phyloP scores from a whole-genome alignment of 2,113 vertebrate species.

The Aythya baeri region DNA sequence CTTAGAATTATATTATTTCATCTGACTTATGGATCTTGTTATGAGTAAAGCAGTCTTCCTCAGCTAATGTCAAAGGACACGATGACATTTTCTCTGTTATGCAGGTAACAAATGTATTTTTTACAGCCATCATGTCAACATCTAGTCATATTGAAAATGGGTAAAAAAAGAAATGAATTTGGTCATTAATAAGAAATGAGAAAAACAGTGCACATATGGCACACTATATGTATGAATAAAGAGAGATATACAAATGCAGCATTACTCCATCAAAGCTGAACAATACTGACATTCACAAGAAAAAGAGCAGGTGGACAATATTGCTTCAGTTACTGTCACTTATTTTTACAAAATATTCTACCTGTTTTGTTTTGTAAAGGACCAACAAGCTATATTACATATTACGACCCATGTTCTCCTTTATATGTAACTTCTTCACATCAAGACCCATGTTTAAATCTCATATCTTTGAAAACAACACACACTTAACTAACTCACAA shows the following conservation, averaged over 20 bases:
- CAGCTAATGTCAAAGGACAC: neutral
- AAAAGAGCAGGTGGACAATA: neutral
- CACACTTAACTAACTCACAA: constrained; percentile 2
- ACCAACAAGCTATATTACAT: neutral
- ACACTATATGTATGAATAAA: neutral
- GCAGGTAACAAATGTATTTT: neutral
- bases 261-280: neutral
- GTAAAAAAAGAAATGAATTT: neutral
- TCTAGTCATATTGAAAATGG: neutral
- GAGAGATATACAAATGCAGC: neutral
- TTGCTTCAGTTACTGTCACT: neutral
- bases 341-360: neutral
- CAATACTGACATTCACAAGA: neutral
- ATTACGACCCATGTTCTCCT: neutral
- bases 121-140: neutral
- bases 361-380: neutral
- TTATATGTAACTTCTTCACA: neutral
- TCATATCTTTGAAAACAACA: neutral
- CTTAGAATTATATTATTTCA: neutral
- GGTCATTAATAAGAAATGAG: neutral
- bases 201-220: neutral
- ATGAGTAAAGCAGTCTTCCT: neutral
- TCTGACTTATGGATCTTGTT: neutral
- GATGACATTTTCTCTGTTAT: neutral
- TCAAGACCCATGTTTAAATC: neutral